These are phyloP conservation scores for Fregetta grallaria DNA, from an alignment of 2,113 vertebrate species.

Conservation along the genomic window DNA sequence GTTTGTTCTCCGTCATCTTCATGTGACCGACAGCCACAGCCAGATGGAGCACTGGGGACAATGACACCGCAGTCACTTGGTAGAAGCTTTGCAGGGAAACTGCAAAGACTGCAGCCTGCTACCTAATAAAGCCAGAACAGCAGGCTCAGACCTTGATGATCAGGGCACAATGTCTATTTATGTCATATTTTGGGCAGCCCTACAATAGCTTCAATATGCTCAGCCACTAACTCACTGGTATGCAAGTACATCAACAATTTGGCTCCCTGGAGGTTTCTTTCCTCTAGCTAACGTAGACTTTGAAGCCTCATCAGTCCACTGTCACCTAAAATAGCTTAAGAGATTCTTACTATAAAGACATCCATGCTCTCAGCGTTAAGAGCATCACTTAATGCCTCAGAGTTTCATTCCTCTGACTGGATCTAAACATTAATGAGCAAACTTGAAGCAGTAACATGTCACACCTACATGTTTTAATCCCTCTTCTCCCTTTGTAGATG, in stretches of 20 bases:
- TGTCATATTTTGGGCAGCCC: constrained; percentile 25
- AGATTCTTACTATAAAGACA: background rate
- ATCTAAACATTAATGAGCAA: background rate
- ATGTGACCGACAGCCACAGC: constrained; percentile 82
- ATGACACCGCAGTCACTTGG: background rate
- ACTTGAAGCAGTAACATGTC: background rate
- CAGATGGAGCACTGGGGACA: constrained; percentile 77
- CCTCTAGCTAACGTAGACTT: background rate
- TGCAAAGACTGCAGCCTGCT: background rate
- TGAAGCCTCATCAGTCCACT: constrained; percentile 1
- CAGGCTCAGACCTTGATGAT: constrained; percentile 29
- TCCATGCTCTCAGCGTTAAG: background rate
- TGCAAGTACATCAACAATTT: constrained; percentile 26
- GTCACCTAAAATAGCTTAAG: constrained; percentile 29
- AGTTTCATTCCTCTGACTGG: background rate
- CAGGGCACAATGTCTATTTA: constrained; percentile 46
- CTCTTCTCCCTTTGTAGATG: background rate
- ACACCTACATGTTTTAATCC: background rate
- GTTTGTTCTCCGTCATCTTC: constrained; percentile 86
- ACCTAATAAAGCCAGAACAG: constrained; percentile 58
- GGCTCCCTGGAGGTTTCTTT: background rate
- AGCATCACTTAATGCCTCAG: background rate
- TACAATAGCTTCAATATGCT: background rate
- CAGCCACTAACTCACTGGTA: background rate
- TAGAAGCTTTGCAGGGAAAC: background rate